Conservation (phyloP, 2,888 invertebrate species). For the Strigamia maritima region DNA sequence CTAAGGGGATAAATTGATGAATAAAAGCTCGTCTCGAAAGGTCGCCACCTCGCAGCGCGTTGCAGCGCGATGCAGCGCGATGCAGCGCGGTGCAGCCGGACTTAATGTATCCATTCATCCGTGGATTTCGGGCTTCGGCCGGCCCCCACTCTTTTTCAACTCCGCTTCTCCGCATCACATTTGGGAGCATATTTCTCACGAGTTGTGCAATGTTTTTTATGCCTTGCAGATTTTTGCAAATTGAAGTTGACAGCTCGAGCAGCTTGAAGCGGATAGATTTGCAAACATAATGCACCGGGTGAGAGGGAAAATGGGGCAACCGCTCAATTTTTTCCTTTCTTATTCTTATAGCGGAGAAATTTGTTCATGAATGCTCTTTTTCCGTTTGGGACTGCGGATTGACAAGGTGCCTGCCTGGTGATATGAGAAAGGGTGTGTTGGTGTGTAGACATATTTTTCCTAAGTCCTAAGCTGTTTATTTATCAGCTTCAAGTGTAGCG, state of each 20-base stretch:
- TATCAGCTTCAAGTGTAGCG: neutral
- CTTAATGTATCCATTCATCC: neutral
- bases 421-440: neutral
- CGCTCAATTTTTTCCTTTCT: neutral
- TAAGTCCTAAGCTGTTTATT: neutral
- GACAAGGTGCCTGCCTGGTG: neutral
- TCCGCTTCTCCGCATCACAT: neutral
- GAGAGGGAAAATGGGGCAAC: neutral
- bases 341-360: no score
- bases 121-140: neutral
- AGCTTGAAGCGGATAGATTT: conserved; percentile 20
- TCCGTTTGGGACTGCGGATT: no score
- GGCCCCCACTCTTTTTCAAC: neutral
- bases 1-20: neutral
- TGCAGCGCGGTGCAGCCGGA: neutral
- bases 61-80: no score
- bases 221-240: neutral
- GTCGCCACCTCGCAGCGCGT: neutral
- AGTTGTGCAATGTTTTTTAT: neutral
- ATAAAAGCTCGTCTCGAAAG: neutral
- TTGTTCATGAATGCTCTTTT: no score
- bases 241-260: conserved; percentile 16
- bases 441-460: neutral
- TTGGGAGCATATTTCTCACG: neutral
- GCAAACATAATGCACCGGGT: neutral